Conservation (phyloP, 2,888 invertebrate genomes). For the Lasius platythorax region DNA sequence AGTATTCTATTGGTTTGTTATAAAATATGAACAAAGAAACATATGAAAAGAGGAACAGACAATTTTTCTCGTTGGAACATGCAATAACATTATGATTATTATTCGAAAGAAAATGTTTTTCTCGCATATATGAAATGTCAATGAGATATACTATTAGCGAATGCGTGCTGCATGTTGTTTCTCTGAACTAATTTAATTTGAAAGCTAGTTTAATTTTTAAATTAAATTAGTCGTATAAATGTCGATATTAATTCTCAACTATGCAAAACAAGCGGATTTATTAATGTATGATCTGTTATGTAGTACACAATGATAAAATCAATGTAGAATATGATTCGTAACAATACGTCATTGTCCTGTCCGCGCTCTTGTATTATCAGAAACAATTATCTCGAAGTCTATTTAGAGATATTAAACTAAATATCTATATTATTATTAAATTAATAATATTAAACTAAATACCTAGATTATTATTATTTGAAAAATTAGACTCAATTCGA, state of each 20-base stretch:
- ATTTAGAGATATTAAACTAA: neutral
- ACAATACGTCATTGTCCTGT: too few relatives aligned
- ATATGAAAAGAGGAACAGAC: neutral
- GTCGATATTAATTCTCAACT: neutral
- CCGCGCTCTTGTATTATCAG: too few relatives aligned
- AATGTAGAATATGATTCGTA: neutral
- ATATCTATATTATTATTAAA: neutral
- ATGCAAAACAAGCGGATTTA: neutral
- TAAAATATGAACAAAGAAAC: neutral
- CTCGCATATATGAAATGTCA: neutral
- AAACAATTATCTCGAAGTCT: neutral
- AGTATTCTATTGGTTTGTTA: neutral
- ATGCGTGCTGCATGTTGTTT: neutral
- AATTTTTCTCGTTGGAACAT: neutral
- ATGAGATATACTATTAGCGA: neutral
- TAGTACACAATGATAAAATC: neutral
- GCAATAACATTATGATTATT: neutral
- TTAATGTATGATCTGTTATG: neutral
- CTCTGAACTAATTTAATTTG: neutral
- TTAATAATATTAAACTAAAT: neutral
- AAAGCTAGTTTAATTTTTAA: neutral
- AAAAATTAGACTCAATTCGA: neutral
- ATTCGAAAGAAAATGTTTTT: neutral
- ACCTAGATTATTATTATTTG: conserved; percentile 4
- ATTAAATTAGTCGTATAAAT: neutral